Evolutionary conservation across 2,113 vertebrate genomes (phyloP).

Genomic region (Electrona antarctica): DNA sequence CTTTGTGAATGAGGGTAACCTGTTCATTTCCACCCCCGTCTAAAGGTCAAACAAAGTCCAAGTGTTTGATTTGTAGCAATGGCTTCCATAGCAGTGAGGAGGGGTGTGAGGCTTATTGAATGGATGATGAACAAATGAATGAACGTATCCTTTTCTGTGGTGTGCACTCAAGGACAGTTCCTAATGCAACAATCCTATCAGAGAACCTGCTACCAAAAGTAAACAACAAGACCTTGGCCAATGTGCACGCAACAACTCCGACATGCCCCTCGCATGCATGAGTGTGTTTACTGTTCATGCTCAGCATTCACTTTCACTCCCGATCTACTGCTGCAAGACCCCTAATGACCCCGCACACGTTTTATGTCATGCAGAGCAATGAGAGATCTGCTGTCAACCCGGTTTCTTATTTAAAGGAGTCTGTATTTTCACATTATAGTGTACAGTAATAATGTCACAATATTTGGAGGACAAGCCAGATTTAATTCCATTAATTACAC

Average conservation of each 20-base stretch:
- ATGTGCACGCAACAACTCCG: slow-evolving; percentile 24
- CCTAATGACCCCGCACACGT: neutral
- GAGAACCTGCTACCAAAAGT: neutral
- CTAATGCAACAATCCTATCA: neutral
- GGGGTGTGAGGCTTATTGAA: slow-evolving; percentile 6
- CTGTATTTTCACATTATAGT: neutral
- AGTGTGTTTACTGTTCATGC: slow-evolving; percentile 18
- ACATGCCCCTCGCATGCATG: slow-evolving; percentile 18
- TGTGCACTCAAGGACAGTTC: slow-evolving; percentile 19
- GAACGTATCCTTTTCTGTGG: slow-evolving; percentile 1
- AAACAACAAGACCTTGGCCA: slow-evolving; percentile 23
- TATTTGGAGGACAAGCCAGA: neutral
- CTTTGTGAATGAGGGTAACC: slow-evolving; percentile 56
- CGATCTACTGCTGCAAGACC: neutral
- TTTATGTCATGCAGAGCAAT: neutral
- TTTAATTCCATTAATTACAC: neutral
- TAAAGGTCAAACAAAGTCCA: slow-evolving; percentile 61
- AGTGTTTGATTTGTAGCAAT: slow-evolving; percentile 49
- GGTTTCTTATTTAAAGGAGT: neutral
- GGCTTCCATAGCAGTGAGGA: slow-evolving; percentile 13
- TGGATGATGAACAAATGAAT: slow-evolving; percentile 20
- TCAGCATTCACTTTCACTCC: slow-evolving; percentile 17
- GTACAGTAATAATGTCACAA: neutral
- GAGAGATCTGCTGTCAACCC: neutral
- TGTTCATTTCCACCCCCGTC: slow-evolving; percentile 22